Percentiles rank a stretch among this genome's conserved stretches.
These are phyloP conservation scores for Lepilemur ruficaudatus DNA, from an alignment of 2,797 vertebrate species.

Conservation along the genomic window DNA sequence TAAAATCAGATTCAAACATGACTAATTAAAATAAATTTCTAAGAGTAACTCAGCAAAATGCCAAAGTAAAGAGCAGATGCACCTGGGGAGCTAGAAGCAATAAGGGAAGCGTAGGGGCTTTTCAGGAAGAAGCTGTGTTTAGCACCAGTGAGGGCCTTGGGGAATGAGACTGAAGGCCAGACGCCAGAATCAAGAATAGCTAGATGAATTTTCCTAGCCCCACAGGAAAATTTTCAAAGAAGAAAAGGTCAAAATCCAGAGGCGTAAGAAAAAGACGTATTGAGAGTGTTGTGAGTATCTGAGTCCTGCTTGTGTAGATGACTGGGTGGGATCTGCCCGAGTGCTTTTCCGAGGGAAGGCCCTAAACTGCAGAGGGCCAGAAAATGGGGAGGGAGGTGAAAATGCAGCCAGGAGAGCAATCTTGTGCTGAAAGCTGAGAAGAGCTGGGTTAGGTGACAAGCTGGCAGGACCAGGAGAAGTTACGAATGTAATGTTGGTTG, in stretches of 20 bases:
- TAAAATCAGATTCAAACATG: slow-evolving; percentile 58
- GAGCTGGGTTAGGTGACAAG: not conserved
- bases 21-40: slow-evolving; percentile 69
- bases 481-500: not conserved
- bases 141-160: not conserved
- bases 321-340: not conserved
- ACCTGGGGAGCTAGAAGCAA: not conserved
- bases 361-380: not conserved
- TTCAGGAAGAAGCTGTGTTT: not conserved
- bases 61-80: slow-evolving; percentile 48
- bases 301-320: not conserved
- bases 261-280: not conserved
- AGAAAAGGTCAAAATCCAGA: not conserved
- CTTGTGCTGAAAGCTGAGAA: not conserved
- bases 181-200: not conserved
- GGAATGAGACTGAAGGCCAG: not conserved
- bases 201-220: not conserved
- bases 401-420: not conserved
- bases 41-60: slow-evolving; percentile 11
- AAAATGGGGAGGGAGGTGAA: not conserved
- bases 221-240: not conserved
- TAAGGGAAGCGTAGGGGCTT: not conserved
- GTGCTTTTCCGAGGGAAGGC: not conserved
- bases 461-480: not conserved
- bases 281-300: not conserved